A percentile compares a stretch with the other conserved stretches of the same genome.
Conservation (phyloP, 2,797 vertebrate genomes). For the Petrocephalus schoutedeni region DNA sequence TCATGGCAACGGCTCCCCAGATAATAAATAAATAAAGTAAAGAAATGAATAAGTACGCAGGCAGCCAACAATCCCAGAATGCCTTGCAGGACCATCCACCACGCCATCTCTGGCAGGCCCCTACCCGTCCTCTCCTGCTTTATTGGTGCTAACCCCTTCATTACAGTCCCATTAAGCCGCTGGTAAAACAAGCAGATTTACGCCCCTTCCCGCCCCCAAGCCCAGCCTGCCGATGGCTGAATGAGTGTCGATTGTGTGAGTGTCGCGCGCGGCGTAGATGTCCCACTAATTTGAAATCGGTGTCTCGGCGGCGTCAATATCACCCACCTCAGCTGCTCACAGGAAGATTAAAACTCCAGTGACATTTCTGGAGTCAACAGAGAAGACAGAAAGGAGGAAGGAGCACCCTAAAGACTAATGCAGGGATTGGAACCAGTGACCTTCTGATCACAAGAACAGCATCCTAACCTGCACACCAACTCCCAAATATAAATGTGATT, state of each 20-base stretch:
- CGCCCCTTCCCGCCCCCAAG: neutral
- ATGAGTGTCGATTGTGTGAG: neutral
- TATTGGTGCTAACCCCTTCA: slow-evolving; percentile 33
- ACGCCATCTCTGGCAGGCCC: slow-evolving; percentile 9
- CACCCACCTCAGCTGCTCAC: slow-evolving; percentile 14
- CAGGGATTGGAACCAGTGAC: neutral
- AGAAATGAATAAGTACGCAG: slow-evolving; percentile 38
- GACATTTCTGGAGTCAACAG: neutral
- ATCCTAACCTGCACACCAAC: neutral
- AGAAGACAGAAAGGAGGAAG: neutral
- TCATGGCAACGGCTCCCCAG: slow-evolving; percentile 51
- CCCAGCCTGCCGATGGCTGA: slow-evolving; percentile 17
- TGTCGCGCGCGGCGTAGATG: neutral
- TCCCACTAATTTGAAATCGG: slow-evolving; percentile 17
- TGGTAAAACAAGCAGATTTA: slow-evolving; percentile 35
- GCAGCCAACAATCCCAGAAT: slow-evolving; percentile 41
- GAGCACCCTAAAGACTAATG: neutral
- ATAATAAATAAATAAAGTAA: slow-evolving; percentile 40
- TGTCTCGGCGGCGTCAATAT: neutral
- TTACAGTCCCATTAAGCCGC: slow-evolving; percentile 44
- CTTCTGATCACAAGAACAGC: neutral
- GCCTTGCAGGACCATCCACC: slow-evolving; percentile 37
- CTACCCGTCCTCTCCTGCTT: slow-evolving; percentile 5
- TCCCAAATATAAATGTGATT: neutral
- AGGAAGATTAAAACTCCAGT: slow-evolving; percentile 19